Percentiles rank a stretch among this genome's conserved stretches.
These are phyloP conservation scores for Pachypsylla venusta DNA, from an alignment of 1,140 invertebrate genomes.

Conservation along the genomic window DNA sequence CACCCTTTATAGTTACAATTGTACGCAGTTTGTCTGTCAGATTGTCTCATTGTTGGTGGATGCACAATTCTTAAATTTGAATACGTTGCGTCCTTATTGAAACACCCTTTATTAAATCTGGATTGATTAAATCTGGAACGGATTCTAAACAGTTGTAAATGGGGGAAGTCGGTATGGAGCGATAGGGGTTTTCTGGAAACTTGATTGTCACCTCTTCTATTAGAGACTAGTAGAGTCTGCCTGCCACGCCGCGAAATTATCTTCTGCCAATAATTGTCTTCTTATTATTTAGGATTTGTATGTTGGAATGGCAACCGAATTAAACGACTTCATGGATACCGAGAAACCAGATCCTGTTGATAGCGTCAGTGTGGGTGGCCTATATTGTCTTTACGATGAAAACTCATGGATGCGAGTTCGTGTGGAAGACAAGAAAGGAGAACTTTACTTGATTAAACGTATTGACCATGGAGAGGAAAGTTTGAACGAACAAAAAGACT, in stretches of 20 bases:
- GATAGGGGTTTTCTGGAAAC: too few species aligned
- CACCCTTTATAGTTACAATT: too few species aligned
- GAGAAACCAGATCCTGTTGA: not conserved
- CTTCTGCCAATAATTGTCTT: too few species aligned
- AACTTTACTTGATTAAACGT: not conserved
- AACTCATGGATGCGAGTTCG: not conserved
- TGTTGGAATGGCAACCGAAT: not conserved
- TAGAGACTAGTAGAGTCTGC: not conserved
- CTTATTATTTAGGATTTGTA: not conserved
- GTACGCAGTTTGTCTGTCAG: too few species aligned
- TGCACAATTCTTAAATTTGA: too few species aligned
- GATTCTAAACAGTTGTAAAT: too few species aligned
- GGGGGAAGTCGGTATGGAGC: too few species aligned
- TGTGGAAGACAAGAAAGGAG: not conserved
- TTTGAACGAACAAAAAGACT: not conserved
- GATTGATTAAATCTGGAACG: too few species aligned
- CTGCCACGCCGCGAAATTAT: too few species aligned
- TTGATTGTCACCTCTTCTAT: not conserved
- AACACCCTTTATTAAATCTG: too few species aligned
- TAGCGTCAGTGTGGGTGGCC: not conserved
- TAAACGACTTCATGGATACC: not conserved
- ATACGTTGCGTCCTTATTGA: too few species aligned
- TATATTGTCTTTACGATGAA: not conserved
- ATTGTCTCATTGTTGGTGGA: too few species aligned
- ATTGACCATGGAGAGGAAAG: slow-evolving; percentile 1